Conservation (phyloP, 2,113 vertebrate species). For the Mastomys coucha region DNA sequence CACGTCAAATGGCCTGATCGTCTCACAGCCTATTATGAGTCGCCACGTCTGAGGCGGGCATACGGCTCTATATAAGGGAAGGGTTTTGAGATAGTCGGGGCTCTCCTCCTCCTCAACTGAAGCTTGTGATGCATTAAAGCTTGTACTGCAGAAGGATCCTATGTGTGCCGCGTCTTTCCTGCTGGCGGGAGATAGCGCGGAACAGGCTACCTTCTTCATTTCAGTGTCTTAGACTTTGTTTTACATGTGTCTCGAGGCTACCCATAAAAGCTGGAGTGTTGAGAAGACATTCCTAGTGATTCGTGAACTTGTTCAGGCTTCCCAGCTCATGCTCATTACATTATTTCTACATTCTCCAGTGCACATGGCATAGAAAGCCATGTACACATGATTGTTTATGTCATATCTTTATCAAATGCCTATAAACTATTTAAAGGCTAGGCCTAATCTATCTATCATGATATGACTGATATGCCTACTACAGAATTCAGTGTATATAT, state of each 20-base stretch:
- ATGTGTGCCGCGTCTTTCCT: too few species aligned
- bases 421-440: not conserved
- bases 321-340: not conserved
- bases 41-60: too few species aligned
- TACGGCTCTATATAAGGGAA: too few species aligned
- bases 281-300: not conserved
- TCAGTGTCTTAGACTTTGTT: slow-evolving; percentile 27
- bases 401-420: not conserved
- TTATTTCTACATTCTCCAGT: slow-evolving; percentile 4
- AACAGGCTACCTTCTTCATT: not conserved
- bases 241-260: not conserved
- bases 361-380: not conserved
- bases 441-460: not conserved
- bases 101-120: too few species aligned
- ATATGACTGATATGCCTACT: not conserved
- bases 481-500: not conserved
- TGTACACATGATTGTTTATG: not conserved
- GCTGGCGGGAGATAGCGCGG: too few species aligned
- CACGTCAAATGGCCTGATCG: too few species aligned
- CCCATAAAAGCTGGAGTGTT: not conserved
- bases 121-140: too few species aligned
- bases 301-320: not conserved
- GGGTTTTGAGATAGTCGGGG: too few species aligned
- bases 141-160: too few species aligned
- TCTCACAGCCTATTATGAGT: too few species aligned